A percentile compares a stretch with the other conserved stretches of the same genome.
phyloP scores from a whole-genome alignment of 2,113 vertebrate species.

The Tricholaema leucomelas region DNA sequence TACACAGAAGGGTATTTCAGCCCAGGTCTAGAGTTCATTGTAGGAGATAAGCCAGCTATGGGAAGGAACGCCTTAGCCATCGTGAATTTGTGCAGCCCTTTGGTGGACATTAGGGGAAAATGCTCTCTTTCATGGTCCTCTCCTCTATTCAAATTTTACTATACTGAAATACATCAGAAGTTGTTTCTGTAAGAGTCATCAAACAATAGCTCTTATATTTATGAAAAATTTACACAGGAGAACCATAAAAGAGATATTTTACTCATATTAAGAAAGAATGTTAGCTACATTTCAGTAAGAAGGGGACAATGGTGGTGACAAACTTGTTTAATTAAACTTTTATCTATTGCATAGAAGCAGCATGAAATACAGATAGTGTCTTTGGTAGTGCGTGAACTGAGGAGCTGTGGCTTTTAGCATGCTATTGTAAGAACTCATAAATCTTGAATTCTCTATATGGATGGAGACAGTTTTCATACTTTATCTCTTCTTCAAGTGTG shows the following conservation, averaged over 20 bases:
- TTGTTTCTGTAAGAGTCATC: not conserved
- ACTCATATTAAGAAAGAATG: not conserved
- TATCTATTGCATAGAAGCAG: not conserved
- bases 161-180: not conserved
- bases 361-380: not conserved
- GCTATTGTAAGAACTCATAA: not conserved
- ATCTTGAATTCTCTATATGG: not conserved
- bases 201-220: not conserved
- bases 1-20: not conserved
- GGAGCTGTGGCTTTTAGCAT: not conserved
- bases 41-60: not conserved
- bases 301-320: not conserved
- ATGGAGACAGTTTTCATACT: not conserved
- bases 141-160: not conserved
- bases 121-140: not conserved
- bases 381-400: not conserved
- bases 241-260: not conserved
- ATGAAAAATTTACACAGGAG: not conserved
- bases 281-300: not conserved
- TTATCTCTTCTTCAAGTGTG: constrained; percentile 43
- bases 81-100: not conserved
- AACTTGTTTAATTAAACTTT: not conserved
- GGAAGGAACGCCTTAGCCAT: not conserved
- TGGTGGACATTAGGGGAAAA: not conserved
- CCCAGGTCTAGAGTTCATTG: not conserved